Conservation (phyloP, 2,888 invertebrate genomes). For the Apoderus coryli region DNA sequence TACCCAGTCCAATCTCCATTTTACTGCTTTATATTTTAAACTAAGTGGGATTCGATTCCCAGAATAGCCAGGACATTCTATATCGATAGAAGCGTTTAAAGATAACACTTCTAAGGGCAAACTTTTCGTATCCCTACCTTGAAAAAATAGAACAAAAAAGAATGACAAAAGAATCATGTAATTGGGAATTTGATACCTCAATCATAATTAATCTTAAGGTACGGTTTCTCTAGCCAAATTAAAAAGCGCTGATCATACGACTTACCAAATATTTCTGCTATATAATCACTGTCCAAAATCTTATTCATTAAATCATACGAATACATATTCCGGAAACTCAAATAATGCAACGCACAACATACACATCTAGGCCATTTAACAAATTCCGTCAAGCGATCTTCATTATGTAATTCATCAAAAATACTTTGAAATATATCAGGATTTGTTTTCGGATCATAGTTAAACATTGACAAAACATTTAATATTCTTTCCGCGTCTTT, state of each 20-base stretch:
- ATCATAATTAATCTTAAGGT: no score
- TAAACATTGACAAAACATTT: slow-evolving; percentile 45
- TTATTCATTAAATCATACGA: slow-evolving; percentile 44
- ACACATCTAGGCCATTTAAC: slow-evolving; percentile 42
- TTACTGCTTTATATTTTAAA: slow-evolving; percentile 37
- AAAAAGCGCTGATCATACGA: no score
- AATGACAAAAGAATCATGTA: no score
- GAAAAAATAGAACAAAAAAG: no score
- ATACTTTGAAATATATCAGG: slow-evolving; percentile 33
- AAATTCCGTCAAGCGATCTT: slow-evolving; percentile 41
- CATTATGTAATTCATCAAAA: slow-evolving; percentile 36
- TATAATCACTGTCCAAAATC: slow-evolving; percentile 42
- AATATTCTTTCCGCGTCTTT: slow-evolving; percentile 65
- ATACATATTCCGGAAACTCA: slow-evolving; percentile 40
- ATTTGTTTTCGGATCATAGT: slow-evolving; percentile 37
- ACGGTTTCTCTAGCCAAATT: no score
- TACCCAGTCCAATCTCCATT: slow-evolving; percentile 43
- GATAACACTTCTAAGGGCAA: slow-evolving; percentile 42
- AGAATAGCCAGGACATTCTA: slow-evolving; percentile 42
- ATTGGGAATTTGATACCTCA: no score
- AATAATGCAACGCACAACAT: slow-evolving; percentile 44
- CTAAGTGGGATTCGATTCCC: slow-evolving; percentile 40
- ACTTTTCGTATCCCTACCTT: slow-evolving; percentile 21
- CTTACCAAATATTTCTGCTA: slow-evolving; percentile 40
- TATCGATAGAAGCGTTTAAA: slow-evolving; percentile 44